Conservation (phyloP, 2,888 invertebrate species). For the Diabrotica balteata region DNA sequence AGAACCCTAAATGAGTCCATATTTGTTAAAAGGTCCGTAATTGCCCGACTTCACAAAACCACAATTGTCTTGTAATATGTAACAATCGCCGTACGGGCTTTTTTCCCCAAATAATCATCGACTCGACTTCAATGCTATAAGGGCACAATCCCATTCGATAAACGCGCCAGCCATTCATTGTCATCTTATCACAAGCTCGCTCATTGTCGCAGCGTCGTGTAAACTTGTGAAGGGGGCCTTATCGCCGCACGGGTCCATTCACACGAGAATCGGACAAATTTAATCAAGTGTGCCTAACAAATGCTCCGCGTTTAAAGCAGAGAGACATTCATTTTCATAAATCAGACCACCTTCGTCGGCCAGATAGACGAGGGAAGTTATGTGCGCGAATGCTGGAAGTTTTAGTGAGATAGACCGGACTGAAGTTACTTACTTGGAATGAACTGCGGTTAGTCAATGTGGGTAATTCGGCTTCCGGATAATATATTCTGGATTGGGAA, state of each 20-base stretch:
- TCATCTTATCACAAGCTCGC: constrained; percentile 52
- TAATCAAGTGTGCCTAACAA: constrained; percentile 60
- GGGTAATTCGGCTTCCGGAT: too few species aligned
- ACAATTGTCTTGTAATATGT: too few species aligned
- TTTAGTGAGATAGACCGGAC: too few species aligned
- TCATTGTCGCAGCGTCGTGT: constrained; percentile 42
- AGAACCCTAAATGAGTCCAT: too few species aligned
- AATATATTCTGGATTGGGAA: too few species aligned
- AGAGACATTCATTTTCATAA: constrained; percentile 34
- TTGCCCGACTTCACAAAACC: too few species aligned
- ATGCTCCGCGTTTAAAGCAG: constrained; percentile 53
- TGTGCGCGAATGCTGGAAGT: not conserved
- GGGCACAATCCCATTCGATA: constrained; percentile 47
- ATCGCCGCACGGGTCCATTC: constrained; percentile 55
- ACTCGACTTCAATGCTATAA: not conserved
- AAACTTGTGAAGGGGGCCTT: constrained; percentile 51
- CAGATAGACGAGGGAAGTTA: not conserved
- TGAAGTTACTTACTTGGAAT: too few species aligned
- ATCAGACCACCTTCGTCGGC: constrained; percentile 15
- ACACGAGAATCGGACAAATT: constrained; percentile 55
- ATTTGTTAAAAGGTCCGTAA: too few species aligned
- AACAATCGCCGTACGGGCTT: too few species aligned
- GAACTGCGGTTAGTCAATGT: too few species aligned
- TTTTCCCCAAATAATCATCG: too few species aligned
- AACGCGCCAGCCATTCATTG: constrained; percentile 52